A percentile compares a stretch with the other conserved stretches of the same genome.
Conservation (phyloP, 2,888 invertebrate genomes). For the Halictus quadricinctus region DNA sequence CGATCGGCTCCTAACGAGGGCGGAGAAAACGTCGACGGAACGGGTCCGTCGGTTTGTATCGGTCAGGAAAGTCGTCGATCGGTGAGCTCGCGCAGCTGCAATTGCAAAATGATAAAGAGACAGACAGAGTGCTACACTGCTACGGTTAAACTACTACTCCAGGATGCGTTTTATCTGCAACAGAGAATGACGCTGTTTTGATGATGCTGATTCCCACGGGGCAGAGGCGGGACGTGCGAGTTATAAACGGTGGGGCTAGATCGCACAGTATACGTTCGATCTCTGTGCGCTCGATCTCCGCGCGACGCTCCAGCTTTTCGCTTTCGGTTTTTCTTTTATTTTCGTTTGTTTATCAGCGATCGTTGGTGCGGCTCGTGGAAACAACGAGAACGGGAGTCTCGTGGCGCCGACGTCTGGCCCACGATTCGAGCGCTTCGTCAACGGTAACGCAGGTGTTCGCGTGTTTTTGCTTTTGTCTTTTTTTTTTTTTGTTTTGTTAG, state of each 20-base stretch:
- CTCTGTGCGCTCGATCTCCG: not conserved
- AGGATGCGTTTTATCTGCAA: conserved; percentile 78
- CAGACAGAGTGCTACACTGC: conserved; percentile 60
- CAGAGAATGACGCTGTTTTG: conserved; percentile 68
- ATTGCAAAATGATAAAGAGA: conserved; percentile 70
- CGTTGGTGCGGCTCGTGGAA: not conserved
- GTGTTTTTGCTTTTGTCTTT: conserved; percentile 12
- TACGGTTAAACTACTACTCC: conserved; percentile 78
- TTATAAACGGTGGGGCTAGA: conserved; percentile 43
- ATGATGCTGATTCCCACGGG: conserved; percentile 45
- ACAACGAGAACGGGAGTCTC: not conserved
- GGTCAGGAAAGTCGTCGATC: not conserved
- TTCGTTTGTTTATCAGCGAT: conserved; percentile 15
- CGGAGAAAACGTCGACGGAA: not conserved
- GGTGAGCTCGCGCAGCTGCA: conserved; percentile 59
- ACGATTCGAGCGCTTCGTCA: conserved; percentile 37
- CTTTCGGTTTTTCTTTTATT: not conserved
- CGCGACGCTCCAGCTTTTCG: conserved; percentile 3
- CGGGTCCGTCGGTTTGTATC: not conserved
- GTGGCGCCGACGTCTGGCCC: conserved; percentile 2
- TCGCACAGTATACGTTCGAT: conserved; percentile 25
- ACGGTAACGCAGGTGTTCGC: conserved; percentile 47
- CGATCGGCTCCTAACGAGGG: not conserved
- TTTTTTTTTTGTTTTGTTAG: not conserved
- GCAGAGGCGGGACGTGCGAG: conserved; percentile 17